Evolutionary conservation across 2,888 invertebrate species (phyloP), one percentile per base, ranked within the genome.

Genomic region (Leucoma salicis): DNA sequence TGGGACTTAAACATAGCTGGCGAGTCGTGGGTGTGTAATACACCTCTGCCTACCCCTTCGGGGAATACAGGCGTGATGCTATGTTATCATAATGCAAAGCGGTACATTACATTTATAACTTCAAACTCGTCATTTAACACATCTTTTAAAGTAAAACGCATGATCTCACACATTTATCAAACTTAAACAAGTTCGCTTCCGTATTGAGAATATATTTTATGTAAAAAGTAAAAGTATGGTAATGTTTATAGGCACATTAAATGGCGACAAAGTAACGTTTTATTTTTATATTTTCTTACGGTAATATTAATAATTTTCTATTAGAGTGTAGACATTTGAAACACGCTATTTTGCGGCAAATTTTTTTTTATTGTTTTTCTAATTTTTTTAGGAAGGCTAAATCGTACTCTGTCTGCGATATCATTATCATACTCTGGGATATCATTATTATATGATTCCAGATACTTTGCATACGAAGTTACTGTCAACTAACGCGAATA

Each of bases 121-220:
- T n/a, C 29, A 40, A 39, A 42, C 36, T 46, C 28, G 40, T 40
- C 58, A 45, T 35, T 33, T 49, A 50, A 50, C 56, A 62, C 42
- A 53, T 49, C 36, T 46, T 55, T 61, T 63, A 64, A 65, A 62
- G 63, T 66, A 56, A 66, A 31, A 55, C 38, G 47, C 39, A 35
- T 45, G 58, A 66, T 57, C 61, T 71, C 70, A 65, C 72, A 73
- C 75, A 65, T 73, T 60, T 60, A 55, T 71, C 56, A 58, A 51
- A 44, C 46, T 50, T 49, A 51, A 57, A 61, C 49, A 47, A 55
- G 53, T 41, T n/a, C 31, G 49, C 66, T 68, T 74, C 74, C 72
- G 72, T 53, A 24, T 42, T 42, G 53, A 56, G 51, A 57, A 46
- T 52, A 46, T 41, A 49, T 32, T 53, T 51, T 35, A 50, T 50